phyloP scores from a whole-genome alignment of 1,140 invertebrate species.

The Drosophila lowei region DNA sequence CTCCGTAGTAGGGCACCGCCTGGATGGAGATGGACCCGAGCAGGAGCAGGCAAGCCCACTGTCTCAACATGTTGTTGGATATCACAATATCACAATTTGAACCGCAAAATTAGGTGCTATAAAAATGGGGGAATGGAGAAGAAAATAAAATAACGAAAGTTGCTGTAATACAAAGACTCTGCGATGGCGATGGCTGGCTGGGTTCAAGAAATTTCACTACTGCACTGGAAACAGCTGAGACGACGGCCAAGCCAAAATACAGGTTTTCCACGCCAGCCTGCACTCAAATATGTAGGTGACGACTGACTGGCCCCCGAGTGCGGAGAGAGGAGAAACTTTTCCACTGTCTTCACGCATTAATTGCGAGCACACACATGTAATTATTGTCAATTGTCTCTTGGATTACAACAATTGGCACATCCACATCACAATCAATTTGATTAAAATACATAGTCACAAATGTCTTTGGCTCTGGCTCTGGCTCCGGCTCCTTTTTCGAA shows the following conservation, averaged over 20 bases:
- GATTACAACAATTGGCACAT: conserved; percentile 62
- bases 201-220: conserved; percentile 57
- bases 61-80: conserved; percentile 50
- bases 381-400: conserved; percentile 53
- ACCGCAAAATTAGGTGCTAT: conserved; percentile 28
- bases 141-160: conserved; percentile 53
- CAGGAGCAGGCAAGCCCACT: conserved; percentile 65
- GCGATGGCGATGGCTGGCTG: conserved; percentile 35
- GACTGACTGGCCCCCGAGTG: conserved; percentile 23
- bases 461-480: conserved; percentile 34
- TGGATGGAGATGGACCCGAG: conserved; percentile 43
- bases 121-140: conserved; percentile 21
- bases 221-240: conserved; percentile 52
- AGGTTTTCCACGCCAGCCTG: conserved; percentile 63
- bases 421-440: conserved; percentile 39
- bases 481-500: conserved; percentile 17
- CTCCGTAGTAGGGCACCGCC: conserved; percentile 64
- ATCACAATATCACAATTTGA: conserved; percentile 32
- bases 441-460: conserved; percentile 3
- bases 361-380: conserved; percentile 46
- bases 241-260: conserved; percentile 46
- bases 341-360: conserved; percentile 69
- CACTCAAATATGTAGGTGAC: conserved; percentile 59
- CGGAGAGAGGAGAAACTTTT: conserved; percentile 56
- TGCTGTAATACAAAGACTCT: conserved; percentile 20